phyloP scores from a whole-genome alignment of 2,888 invertebrate genomes.

The Isoperla grammatica region DNA sequence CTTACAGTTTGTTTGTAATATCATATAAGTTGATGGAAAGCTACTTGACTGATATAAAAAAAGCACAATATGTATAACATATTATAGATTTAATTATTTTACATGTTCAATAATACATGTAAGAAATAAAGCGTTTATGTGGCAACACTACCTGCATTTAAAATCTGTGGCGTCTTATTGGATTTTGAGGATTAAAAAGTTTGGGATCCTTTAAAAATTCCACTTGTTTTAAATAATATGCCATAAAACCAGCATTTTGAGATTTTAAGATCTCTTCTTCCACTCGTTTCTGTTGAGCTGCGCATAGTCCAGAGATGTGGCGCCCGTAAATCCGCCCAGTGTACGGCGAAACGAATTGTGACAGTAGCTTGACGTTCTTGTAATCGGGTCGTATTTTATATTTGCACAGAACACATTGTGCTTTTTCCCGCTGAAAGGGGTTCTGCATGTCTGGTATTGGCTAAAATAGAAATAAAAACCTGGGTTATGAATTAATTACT shows the following conservation, averaged over 20 bases:
- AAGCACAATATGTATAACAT: too few species aligned
- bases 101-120: too few species aligned
- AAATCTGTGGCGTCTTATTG: slow-evolving; percentile 73
- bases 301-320: slow-evolving; percentile 91
- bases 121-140: too few species aligned
- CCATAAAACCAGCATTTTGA: slow-evolving; percentile 73
- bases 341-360: slow-evolving; percentile 93
- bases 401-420: slow-evolving; percentile 76
- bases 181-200: slow-evolving; percentile 82
- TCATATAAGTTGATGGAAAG: too few species aligned
- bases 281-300: slow-evolving; percentile 67
- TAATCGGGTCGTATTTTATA: slow-evolving; percentile 76
- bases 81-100: too few species aligned
- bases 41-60: too few species aligned
- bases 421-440: slow-evolving; percentile 70
- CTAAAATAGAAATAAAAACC: slow-evolving; percentile 30
- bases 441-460: slow-evolving; percentile 62
- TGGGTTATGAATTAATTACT: too few species aligned
- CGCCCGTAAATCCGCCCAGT: slow-evolving; percentile 89
- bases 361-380: slow-evolving; percentile 85
- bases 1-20: too few species aligned
- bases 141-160: slow-evolving; percentile 46
- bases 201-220: slow-evolving; percentile 80
- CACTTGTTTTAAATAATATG: slow-evolving; percentile 71
- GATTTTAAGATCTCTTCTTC: slow-evolving; percentile 70